Evolutionary conservation across 2,888 invertebrate genomes (phyloP), one percentile per base, ranked within the genome.

Genomic region (Parascotia fuliginaria): DNA sequence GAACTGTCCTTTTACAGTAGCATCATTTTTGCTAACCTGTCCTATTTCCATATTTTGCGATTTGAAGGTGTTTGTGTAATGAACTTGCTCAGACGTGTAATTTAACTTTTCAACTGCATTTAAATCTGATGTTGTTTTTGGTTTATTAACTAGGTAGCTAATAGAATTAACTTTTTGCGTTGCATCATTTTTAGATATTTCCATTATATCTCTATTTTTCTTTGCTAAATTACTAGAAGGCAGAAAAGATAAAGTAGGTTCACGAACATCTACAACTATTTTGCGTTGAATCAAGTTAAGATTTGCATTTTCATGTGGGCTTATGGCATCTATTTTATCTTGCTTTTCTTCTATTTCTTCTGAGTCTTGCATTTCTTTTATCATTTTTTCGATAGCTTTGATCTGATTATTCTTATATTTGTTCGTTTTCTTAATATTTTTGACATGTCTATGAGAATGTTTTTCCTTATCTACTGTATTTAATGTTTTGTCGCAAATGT

Each of bases 171-270:
- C 7, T 24, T 3, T 7, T 24, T 24, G 19, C 1, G 6, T 7
- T 24, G 7, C 19, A 24, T 24, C 7, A 9, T 3, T 6, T 24
- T 33, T 40, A 13, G 29, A 7, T 41, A 0, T 34, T 29, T 47
- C 32, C 0, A 27, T 16, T 38, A 43, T 40, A n/a, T 14, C 38
- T 42, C 36, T 57, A 24, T 14, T 28, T 32, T 59, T 62, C 15
- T 60, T 65, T 16, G 19, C 9, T 12, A 50, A 0, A 43, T 28
- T 28, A 32, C 32, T 53, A 24, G 59, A 56, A 24, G 38, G 56
- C 9, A 65, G 12, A 19, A 65, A 65, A 3, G 65, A 65, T 0
- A 65, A 65, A 16, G 44, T 50, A 9, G 34, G 42, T 53, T 59
- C 46, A 11, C 5, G 4, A 11, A 16, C 38, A 11, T 46, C 34